These are phyloP conservation scores for Machimus atricapillus DNA, from an alignment of 2,888 invertebrate genomes.

Conservation along the genomic window DNA sequence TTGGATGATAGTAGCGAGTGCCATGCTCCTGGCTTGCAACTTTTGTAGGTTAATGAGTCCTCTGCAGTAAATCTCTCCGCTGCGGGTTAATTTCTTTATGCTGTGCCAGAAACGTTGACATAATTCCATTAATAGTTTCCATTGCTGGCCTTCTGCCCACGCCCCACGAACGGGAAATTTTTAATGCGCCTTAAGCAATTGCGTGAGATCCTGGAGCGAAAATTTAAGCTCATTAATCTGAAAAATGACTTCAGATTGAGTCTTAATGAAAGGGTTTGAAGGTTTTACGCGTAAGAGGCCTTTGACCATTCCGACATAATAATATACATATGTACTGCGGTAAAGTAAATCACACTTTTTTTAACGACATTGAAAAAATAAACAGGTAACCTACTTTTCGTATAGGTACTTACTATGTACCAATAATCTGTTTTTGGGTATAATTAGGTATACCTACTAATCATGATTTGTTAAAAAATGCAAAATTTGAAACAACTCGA, in stretches of 20 bases:
- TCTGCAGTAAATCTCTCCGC: background rate
- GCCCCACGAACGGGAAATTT: background rate
- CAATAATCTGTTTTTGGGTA: too few species aligned
- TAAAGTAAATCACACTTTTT: too few species aligned
- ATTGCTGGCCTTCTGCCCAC: background rate
- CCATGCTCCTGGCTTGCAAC: background rate
- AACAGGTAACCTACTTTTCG: too few species aligned
- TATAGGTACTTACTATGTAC: too few species aligned
- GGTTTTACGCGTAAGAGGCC: background rate
- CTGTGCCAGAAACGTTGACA: background rate
- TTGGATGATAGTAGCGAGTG: slow-evolving; percentile 32
- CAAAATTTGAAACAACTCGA: too few species aligned
- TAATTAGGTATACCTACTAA: too few species aligned
- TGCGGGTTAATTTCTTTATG: background rate
- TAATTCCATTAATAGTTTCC: background rate
- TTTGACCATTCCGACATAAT: background rate
- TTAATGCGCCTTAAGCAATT: background rate
- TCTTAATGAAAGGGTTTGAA: background rate
- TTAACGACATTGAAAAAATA: too few species aligned
- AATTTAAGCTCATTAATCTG: background rate
- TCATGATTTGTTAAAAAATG: too few species aligned
- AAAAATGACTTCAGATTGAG: background rate
- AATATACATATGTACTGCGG: too few species aligned
- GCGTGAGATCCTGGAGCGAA: background rate
- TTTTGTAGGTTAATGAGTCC: slow-evolving; percentile 26